Evolutionary conservation across 2,113 vertebrate genomes (phyloP).

Genomic region (Phylloscopus trochiloides): DNA sequence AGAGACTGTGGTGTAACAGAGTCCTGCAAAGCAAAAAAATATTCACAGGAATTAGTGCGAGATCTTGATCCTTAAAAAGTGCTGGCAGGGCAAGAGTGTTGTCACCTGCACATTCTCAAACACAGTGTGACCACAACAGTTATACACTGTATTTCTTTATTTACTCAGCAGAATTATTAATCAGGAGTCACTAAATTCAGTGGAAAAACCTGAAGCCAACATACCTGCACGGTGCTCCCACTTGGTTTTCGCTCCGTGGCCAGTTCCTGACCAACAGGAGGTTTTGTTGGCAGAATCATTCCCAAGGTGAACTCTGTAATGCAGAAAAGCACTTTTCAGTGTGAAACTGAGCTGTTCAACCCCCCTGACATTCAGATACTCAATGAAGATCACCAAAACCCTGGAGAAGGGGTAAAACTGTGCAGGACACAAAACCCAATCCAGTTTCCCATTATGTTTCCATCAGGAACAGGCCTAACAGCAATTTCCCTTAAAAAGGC

Average conservation of each 20-base stretch:
- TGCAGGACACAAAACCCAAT: not conserved
- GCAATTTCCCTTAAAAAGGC: not conserved
- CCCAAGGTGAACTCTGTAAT: constrained; percentile 70
- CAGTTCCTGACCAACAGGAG: constrained; percentile 2
- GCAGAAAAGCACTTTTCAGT: not conserved
- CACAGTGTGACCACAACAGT: not conserved
- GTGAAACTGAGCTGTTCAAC: not conserved
- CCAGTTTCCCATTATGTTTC: accelerated
- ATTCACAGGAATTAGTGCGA: accelerated
- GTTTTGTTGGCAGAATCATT: constrained; percentile 74
- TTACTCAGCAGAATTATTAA: not conserved
- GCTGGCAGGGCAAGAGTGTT: not conserved
- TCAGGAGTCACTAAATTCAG: not conserved
- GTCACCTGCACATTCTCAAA: not conserved
- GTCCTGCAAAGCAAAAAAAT: not conserved
- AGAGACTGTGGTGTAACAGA: not conserved
- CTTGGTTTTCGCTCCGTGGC: not conserved
- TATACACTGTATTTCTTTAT: accelerated
- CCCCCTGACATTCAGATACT: not conserved
- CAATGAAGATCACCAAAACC: not conserved
- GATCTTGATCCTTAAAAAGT: accelerated
- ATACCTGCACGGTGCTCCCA: constrained; percentile 9
- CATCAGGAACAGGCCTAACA: not conserved
- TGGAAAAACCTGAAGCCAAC: not conserved
- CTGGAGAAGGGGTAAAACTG: not conserved